Percentiles rank a stretch among this genome's conserved stretches.
Evolutionary conservation across 2,888 invertebrate genomes (phyloP).

Genomic region (Priocnemis perturbator): DNA sequence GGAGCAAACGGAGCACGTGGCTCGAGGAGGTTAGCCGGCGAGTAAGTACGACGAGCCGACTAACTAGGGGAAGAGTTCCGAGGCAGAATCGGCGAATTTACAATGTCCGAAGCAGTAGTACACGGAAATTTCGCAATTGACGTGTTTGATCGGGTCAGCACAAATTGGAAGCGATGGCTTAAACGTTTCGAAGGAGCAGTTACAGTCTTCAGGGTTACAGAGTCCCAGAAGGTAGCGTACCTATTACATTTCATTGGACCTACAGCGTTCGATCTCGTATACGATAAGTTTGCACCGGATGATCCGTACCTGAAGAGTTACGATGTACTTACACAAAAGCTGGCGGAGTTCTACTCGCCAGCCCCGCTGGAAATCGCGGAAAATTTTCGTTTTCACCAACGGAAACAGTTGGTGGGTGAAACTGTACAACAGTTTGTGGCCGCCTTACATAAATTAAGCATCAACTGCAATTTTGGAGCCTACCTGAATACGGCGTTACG

Average conservation of each 20-base stretch:
- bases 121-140: constrained; percentile 1
- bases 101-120: background rate
- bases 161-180: background rate
- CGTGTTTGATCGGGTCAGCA: background rate
- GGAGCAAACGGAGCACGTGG: no score
- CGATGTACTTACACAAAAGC: background rate
- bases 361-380: background rate
- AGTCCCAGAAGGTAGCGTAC: background rate
- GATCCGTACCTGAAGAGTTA: background rate
- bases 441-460: constrained; percentile 2
- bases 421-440: background rate
- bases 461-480: background rate
- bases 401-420: background rate
- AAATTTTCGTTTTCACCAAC: background rate
- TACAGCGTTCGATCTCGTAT: constrained; percentile 1
- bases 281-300: background rate
- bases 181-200: background rate
- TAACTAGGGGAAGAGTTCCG: no score
- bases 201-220: background rate
- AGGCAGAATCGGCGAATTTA: no score
- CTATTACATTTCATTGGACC: constrained; percentile 2
- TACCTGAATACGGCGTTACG: constrained; percentile 1
- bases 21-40: no score
- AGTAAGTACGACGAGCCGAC: no score
- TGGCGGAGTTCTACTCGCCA: constrained; percentile 7